phyloP scores from a whole-genome alignment of 2,797 vertebrate species.

The Crenuchus spilurus region DNA sequence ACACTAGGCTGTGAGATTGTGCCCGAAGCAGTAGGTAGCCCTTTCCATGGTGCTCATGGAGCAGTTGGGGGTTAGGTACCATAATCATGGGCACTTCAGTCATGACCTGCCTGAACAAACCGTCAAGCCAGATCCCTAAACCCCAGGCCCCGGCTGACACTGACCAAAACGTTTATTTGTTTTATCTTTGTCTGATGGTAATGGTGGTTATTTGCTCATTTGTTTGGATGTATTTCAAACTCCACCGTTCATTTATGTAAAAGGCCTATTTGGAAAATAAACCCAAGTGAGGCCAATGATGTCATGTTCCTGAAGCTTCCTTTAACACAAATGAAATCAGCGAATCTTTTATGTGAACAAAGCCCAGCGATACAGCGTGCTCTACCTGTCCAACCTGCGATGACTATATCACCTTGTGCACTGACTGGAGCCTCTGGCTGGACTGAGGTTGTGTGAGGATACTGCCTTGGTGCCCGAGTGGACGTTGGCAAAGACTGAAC shows the following conservation, averaged over 20 bases:
- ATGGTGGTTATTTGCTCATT: no score
- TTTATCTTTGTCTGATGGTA: no score
- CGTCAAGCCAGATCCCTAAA: no score
- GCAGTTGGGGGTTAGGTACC: no score
- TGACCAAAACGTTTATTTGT: no score
- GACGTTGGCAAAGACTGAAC: background rate
- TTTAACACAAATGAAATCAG: conserved; percentile 18
- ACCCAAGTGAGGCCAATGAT: conserved; percentile 6
- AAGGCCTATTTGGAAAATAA: background rate
- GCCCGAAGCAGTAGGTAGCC: no score
- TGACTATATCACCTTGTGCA: conserved; percentile 19
- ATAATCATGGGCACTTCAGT: no score
- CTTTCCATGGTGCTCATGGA: no score
- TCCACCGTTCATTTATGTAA: background rate
- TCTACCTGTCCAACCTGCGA: conserved; percentile 48
- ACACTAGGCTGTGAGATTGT: no score
- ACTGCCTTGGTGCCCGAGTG: background rate
- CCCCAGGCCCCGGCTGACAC: no score
- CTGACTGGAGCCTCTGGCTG: conserved; percentile 19
- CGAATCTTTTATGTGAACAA: conserved; percentile 4
- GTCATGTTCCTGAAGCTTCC: conserved; percentile 30
- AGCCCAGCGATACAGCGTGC: background rate
- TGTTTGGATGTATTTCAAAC: background rate
- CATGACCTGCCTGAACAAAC: no score
- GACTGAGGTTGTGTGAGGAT: conserved; percentile 16